Evolutionary conservation across 2,113 vertebrate genomes (phyloP), one percentile per base, ranked within the genome.

Genomic region (Rousettus leschenaultii): DNA sequence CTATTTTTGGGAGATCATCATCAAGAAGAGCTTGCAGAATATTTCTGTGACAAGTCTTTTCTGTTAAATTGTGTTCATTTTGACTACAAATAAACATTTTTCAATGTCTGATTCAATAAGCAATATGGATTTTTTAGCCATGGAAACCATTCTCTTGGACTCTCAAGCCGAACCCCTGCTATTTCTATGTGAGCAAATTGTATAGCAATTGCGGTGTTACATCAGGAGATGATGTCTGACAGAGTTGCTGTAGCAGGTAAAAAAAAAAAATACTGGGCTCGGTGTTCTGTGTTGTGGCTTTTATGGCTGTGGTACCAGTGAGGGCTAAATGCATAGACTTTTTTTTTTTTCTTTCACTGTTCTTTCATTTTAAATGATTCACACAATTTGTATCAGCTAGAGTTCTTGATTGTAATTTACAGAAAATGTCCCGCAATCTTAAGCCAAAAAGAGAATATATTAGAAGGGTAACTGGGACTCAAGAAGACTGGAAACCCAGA

Each of bases 271-370:
- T 43, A 51, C 19, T 80, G 74, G 86, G 51, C 85, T 97, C 70
- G 55, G 70, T 73, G n/a, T 93, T 89, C 75, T 78, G 59, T 6
- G 70, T 26, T 92, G 74, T 93, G 40, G 66, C 80, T 97, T 95
- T 97, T 95, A 95, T 86, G 95, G 96, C 55, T 94, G 70, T 77
- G 40, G 78, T 97, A 92, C 86, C 82, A 95, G 87, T 45, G 91
- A 93, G 97, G 85, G 95, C 96, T 96, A 97, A 86, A 83, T 57
- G 51, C 1, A 7, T 8, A 63, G 40, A 4, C 38, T 5, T 59
- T 65, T 66, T 73, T 68, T 75, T 18, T 40, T 40, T 40, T 40
- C 6, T 40, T 40, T 18, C 9, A 8, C 5, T 77, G 78, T 5
- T 33, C 35, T 61, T 78, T 66, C 9, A 10, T 89, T 80, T 40